These are phyloP conservation scores for Rambutsinella grinnellia DNA, from an alignment of 2,888 invertebrate species.

Conservation along the genomic window DNA sequence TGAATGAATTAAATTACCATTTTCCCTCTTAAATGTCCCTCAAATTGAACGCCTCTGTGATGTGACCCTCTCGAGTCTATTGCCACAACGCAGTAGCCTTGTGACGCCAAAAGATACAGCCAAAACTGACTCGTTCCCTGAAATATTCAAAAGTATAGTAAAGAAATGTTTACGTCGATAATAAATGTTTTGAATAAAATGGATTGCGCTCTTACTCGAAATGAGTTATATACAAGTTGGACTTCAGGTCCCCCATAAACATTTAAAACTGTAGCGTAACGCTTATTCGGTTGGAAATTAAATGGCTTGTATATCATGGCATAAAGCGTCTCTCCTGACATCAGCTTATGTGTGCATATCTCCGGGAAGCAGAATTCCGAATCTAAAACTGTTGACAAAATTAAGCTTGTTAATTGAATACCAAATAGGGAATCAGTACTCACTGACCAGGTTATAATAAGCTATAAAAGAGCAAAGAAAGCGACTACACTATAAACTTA, in stretches of 20 bases:
- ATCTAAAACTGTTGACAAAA: conserved; percentile 66
- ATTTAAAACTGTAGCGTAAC: conserved; percentile 94
- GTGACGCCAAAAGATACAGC: conserved; percentile 94
- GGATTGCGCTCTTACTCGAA: conserved; percentile 80
- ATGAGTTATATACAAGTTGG: conserved; percentile 95
- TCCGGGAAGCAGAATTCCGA: conserved; percentile 76
- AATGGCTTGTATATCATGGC: conserved; percentile 93
- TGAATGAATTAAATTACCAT: conserved; percentile 74
- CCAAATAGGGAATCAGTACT: no score
- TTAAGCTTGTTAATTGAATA: no score
- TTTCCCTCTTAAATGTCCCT: conserved; percentile 87
- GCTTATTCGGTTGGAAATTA: conserved; percentile 73
- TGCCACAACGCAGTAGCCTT: conserved; percentile 95
- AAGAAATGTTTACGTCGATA: not conserved
- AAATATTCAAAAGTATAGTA: no score
- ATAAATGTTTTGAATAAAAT: not conserved
- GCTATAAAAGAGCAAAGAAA: no score
- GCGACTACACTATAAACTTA: no score
- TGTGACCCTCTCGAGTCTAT: conserved; percentile 96
- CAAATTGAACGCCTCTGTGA: conserved; percentile 92
- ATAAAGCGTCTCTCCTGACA: conserved; percentile 78
- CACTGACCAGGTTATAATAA: no score
- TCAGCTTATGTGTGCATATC: conserved; percentile 69
- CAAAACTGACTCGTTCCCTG: conserved; percentile 91
- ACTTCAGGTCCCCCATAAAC: conserved; percentile 99